Evolutionary conservation across 2,888 invertebrate genomes (phyloP).

Genomic region (Microplitis deprimator): DNA sequence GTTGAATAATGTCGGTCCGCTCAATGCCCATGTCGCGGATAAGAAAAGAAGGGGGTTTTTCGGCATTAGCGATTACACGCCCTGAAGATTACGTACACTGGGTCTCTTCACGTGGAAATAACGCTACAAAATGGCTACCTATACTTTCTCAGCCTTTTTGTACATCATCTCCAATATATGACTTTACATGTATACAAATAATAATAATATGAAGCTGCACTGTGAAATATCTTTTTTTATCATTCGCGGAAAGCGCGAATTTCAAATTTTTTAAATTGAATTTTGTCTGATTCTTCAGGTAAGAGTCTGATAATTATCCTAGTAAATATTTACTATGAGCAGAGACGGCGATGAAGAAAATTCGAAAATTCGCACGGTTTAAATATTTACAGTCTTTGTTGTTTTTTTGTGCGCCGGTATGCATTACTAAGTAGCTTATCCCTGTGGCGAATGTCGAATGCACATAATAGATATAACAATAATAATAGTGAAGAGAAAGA

Average conservation of each 20-base stretch:
- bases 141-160: constrained; percentile 60
- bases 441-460: constrained; percentile 28
- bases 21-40: constrained; percentile 27
- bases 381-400: constrained; percentile 27
- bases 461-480: not conserved
- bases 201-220: no score
- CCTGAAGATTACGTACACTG: constrained; percentile 66
- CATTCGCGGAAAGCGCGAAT: no score
- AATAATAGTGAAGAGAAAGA: not conserved
- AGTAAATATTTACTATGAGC: no score
- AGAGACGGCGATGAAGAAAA: not conserved
- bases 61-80: constrained; percentile 70
- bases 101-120: constrained; percentile 68
- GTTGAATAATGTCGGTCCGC: constrained; percentile 20
- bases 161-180: constrained; percentile 5
- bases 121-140: constrained; percentile 68
- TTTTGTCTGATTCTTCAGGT: no score
- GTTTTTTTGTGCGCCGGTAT: constrained; percentile 59
- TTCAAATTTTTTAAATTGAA: no score
- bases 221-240: no score
- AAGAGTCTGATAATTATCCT: no score
- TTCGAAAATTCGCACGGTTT: not conserved
- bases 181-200: no score
- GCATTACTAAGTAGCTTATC: constrained; percentile 62
- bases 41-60: constrained; percentile 55